Percentiles rank a stretch among this genome's conserved stretches.
These are phyloP conservation scores for Torymus auratus DNA, from an alignment of 2,888 invertebrate genomes.

Conservation along the genomic window DNA sequence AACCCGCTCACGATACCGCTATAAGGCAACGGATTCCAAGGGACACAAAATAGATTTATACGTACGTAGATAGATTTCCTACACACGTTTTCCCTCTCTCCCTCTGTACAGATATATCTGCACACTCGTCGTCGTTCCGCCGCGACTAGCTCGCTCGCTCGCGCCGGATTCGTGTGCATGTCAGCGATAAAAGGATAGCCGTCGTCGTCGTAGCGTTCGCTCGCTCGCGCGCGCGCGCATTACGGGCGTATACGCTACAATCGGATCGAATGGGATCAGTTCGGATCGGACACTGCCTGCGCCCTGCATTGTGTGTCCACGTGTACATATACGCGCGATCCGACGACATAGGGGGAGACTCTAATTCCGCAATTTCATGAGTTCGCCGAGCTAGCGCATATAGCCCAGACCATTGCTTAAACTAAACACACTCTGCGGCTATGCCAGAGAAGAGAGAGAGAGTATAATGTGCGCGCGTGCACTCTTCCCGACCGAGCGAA, in stretches of 20 bases:
- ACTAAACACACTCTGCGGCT: constrained; percentile 3
- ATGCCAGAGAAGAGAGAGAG: too few relatives aligned
- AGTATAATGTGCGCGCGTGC: too few relatives aligned
- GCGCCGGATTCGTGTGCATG: constrained; percentile 59
- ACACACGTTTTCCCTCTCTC: constrained; percentile 33
- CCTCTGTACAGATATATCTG: constrained; percentile 39
- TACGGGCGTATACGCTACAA: constrained; percentile 32
- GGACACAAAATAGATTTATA: constrained; percentile 56
- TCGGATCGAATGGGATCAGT: constrained; percentile 57
- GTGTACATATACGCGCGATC: neutral
- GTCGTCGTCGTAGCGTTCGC: neutral
- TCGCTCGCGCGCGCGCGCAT: neutral
- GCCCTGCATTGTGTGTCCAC: neutral
- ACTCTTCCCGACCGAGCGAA: too few relatives aligned
- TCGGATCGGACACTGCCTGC: constrained; percentile 38
- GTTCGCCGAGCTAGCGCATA: neutral
- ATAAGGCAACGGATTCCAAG: constrained; percentile 49
- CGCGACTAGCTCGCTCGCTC: neutral
- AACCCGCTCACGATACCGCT: constrained; percentile 35
- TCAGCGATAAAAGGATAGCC: constrained; percentile 57
- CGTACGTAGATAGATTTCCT: constrained; percentile 54
- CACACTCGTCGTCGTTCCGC: constrained; percentile 1
- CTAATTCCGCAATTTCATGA: constrained; percentile 57
- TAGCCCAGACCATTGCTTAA: constrained; percentile 25
- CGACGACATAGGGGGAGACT: constrained; percentile 1